Evolutionary conservation across 2,113 vertebrate genomes (phyloP).

Genomic region (Oncorhynchus nerka): DNA sequence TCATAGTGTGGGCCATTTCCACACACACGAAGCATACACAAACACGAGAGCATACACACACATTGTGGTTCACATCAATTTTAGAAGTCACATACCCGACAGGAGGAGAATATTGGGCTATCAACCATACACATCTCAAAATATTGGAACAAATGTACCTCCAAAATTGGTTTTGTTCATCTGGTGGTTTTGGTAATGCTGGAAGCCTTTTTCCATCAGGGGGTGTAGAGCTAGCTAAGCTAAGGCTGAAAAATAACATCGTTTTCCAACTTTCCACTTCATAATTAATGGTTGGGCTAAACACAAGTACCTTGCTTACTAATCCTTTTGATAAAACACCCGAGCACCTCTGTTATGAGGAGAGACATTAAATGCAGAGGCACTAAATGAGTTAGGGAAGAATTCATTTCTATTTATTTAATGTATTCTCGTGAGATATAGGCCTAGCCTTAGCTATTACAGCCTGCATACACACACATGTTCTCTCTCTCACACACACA

Average conservation of each 20-base stretch:
- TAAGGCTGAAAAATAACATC: conserved; percentile 33
- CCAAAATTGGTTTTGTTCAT: background rate
- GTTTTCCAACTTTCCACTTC: conserved; percentile 43
- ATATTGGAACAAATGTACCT: background rate
- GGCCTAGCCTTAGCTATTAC: no score
- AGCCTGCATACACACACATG: no score
- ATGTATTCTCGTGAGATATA: background rate
- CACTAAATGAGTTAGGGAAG: background rate
- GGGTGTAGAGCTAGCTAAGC: conserved; percentile 1
- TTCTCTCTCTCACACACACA: no score
- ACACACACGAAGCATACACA: background rate
- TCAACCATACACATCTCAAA: background rate
- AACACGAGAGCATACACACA: background rate
- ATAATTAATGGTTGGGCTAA: conserved; percentile 53
- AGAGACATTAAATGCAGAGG: background rate
- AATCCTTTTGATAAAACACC: background rate
- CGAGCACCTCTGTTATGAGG: background rate
- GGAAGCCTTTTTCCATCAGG: background rate
- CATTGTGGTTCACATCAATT: background rate
- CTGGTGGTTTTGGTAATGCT: background rate
- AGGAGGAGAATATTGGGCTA: no score
- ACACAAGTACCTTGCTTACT: conserved; percentile 16
- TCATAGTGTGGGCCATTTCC: background rate
- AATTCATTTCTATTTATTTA: background rate
- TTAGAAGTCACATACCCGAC: background rate